These are phyloP conservation scores for Nowickia ferox DNA, from an alignment of 2,888 invertebrate species.

Conservation along the genomic window DNA sequence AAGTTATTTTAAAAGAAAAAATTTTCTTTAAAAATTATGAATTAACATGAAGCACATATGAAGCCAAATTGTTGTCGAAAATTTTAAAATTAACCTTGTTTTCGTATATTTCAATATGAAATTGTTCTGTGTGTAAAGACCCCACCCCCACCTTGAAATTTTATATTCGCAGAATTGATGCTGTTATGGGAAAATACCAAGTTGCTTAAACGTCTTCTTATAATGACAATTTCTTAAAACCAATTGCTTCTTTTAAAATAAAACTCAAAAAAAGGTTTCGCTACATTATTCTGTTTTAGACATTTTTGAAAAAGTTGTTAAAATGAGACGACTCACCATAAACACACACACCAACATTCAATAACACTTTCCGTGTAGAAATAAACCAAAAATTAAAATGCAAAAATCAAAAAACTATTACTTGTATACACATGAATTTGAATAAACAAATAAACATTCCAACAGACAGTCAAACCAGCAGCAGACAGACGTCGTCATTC, in stretches of 20 bases:
- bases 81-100: too few species aligned
- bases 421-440: constrained; percentile 30
- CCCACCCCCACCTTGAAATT: background rate
- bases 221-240: constrained; percentile 42
- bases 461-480: constrained; percentile 12
- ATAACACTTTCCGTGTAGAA: constrained; percentile 39
- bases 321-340: background rate
- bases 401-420: constrained; percentile 64
- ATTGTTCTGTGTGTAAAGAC: background rate
- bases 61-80: too few species aligned
- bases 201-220: constrained; percentile 20
- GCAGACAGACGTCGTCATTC: constrained; percentile 27
- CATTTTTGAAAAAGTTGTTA: constrained; percentile 58
- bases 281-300: constrained; percentile 63
- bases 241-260: background rate
- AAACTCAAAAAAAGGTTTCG: constrained; percentile 19
- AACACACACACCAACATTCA: constrained; percentile 9
- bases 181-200: background rate
- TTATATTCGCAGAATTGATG: background rate
- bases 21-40: too few species aligned
- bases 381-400: constrained; percentile 59
- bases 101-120: too few species aligned
- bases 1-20: too few species aligned
- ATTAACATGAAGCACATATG: too few species aligned
- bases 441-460: constrained; percentile 53